Evolutionary conservation across 2,113 vertebrate genomes (phyloP), one percentile per base, ranked within the genome.

Genomic region (Platanista minor): DNA sequence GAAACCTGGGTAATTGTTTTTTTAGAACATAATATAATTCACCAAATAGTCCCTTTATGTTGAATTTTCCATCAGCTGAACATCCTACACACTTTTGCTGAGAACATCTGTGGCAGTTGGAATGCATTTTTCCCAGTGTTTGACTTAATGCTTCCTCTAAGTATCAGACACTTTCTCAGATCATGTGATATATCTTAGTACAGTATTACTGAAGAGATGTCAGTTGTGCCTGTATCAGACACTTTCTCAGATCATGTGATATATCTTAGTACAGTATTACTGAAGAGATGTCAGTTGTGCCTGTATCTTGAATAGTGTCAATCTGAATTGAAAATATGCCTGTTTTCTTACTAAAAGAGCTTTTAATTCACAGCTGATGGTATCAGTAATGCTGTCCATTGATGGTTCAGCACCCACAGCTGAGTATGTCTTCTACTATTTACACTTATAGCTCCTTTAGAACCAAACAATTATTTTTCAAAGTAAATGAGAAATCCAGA

Each of bases 31-130:
- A 12, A 88, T 92, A 96, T 75, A 85, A 90, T 75, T 94, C 57
- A 41, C 67, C 59, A 87, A 94, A 57, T 11, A 31, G 66, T 77
- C 29, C 9, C 36, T 90, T 91, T 33, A 14, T 52, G 81, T 27
- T 91, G 36, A 85, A 84, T 94, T 86, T 87, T 84, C 33, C 57
- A 69, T 82, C 61, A 75, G n/a, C 77, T 57, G 75, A 83, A 78
- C 67, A 87, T 89, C 94, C 92, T 82, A 95, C 94, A 93, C 71
- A 90, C 46, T 82, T 90, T 87, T 83, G 46, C 78, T 77, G 57
- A 83, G 86, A 95, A 93, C 87, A 83, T 97, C 96, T 96, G 90
- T 84, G 83, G 77, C 41, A 74, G 61, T 78, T 85, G 41, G 61
- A 39, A 66, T 1, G 15, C n/a, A 7, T 67, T 21, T 90, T 52